These are phyloP conservation scores for Corythoichthys haematopterus DNA, from an alignment of 2,113 vertebrate species.

Conservation along the genomic window DNA sequence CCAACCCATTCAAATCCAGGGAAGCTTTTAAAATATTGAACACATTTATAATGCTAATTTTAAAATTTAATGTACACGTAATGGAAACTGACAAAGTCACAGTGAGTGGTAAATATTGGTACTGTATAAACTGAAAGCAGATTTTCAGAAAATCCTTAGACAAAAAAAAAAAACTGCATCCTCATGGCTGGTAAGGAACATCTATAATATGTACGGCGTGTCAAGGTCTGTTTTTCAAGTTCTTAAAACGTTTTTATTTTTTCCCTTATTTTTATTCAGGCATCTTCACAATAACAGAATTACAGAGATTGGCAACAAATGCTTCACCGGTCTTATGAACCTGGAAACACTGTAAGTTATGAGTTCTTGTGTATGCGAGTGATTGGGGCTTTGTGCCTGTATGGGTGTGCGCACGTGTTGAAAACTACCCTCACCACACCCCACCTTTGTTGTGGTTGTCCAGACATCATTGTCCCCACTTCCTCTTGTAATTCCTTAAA, in stretches of 20 bases:
- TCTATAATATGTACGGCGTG: background rate
- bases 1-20: background rate
- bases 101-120: constrained; percentile 22
- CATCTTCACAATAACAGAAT: constrained; percentile 99
- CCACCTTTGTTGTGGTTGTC: constrained; percentile 51
- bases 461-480: constrained; percentile 72
- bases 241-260: background rate
- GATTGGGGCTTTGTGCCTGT: constrained; percentile 12
- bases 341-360: constrained; percentile 93
- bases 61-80: constrained; percentile 12
- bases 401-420: constrained; percentile 33
- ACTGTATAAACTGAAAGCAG: constrained; percentile 54
- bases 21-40: background rate
- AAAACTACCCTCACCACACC: constrained; percentile 39
- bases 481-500: constrained; percentile 71
- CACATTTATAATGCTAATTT: constrained; percentile 13
- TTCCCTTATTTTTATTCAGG: constrained; percentile 63
- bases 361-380: constrained; percentile 6
- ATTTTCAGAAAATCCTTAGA: constrained; percentile 26
- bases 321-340: constrained; percentile 89
- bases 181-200: constrained; percentile 43
- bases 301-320: constrained; percentile 81
- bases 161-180: constrained; percentile 12
- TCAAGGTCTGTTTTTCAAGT: background rate
- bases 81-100: background rate